These are phyloP conservation scores for Anadara kagoshimensis DNA, from an alignment of 1,140 invertebrate species.

Conservation along the genomic window DNA sequence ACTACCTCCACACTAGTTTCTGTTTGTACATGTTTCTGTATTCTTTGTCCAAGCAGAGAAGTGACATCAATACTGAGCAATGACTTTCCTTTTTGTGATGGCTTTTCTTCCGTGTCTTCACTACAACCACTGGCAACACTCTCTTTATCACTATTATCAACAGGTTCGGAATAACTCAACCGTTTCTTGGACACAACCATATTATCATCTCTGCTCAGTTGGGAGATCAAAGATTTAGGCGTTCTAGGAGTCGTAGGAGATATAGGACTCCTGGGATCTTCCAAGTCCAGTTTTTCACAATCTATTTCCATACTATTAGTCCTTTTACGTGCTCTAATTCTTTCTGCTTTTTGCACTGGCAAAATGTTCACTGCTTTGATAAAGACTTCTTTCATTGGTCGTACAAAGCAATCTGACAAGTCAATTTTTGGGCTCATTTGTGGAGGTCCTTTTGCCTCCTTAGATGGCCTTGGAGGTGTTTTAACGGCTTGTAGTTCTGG, in stretches of 20 bases:
- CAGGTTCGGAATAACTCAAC: conserved; percentile 40
- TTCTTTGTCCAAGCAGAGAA: conserved; percentile 61
- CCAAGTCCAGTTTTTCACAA: conserved; percentile 59
- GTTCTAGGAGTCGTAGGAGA: conserved; percentile 62
- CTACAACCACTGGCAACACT: conserved; percentile 39
- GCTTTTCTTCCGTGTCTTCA: conserved; percentile 32
- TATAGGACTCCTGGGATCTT: conserved; percentile 51
- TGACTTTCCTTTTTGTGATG: conserved; percentile 45
- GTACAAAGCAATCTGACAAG: conserved; percentile 6
- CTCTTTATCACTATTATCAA: conserved; percentile 21
- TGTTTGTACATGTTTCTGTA: conserved; percentile 59
- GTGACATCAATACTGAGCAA: conserved; percentile 59
- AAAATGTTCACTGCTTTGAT: conserved; percentile 51
- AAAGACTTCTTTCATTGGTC: conserved; percentile 40
- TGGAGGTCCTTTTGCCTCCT: conserved; percentile 28
- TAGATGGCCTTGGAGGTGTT: conserved; percentile 20
- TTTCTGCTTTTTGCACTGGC: conserved; percentile 54
- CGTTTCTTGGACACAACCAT: conserved; percentile 31
- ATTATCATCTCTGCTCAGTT: conserved; percentile 60
- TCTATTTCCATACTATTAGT: conserved; percentile 56
- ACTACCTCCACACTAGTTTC: conserved; percentile 54
- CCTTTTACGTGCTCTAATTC: conserved; percentile 39
- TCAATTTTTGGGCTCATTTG: conserved; percentile 36
- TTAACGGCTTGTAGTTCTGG: conserved; percentile 37
- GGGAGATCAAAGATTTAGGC: conserved; percentile 66